Conservation (phyloP, 2,888 invertebrate genomes). For the Phengaris alcon region DNA sequence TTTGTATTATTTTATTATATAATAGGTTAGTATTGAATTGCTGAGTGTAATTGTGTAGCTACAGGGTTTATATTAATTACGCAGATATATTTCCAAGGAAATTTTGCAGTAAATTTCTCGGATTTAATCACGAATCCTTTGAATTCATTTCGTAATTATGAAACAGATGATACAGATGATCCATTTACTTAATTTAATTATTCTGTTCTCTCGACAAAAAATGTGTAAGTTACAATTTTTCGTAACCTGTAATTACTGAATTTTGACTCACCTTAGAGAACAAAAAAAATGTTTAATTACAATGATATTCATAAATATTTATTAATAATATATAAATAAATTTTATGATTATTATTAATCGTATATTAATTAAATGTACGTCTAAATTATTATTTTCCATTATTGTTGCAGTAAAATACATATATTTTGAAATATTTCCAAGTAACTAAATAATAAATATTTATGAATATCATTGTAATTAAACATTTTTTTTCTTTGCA, state of each 20-base stretch:
- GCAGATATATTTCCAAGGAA: neutral
- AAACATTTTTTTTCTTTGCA: too few species aligned
- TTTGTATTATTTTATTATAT: too few species aligned
- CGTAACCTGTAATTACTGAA: neutral
- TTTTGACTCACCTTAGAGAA: neutral
- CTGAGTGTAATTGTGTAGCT: neutral
- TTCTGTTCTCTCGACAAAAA: neutral
- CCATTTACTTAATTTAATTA: neutral
- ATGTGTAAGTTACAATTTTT: neutral
- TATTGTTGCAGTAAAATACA: too few species aligned
- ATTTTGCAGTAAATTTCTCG: neutral
- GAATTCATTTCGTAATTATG: conserved; percentile 10
- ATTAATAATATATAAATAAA: too few species aligned
- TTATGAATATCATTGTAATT: too few species aligned
- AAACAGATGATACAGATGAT: conserved; percentile 3
- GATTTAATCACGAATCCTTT: conserved; percentile 8
- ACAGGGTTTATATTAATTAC: neutral
- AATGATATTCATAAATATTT: too few species aligned
- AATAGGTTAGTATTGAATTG: neutral
- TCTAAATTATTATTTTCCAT: too few species aligned
- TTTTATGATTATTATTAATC: too few species aligned
- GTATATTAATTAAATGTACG: too few species aligned
- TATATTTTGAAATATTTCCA: too few species aligned
- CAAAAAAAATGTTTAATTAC: too few species aligned
- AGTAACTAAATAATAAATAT: too few species aligned